Percentiles rank a stretch among this genome's conserved stretches.
Evolutionary conservation across 2,113 vertebrate species (phyloP).

Genomic region (Apodemus speciosus): DNA sequence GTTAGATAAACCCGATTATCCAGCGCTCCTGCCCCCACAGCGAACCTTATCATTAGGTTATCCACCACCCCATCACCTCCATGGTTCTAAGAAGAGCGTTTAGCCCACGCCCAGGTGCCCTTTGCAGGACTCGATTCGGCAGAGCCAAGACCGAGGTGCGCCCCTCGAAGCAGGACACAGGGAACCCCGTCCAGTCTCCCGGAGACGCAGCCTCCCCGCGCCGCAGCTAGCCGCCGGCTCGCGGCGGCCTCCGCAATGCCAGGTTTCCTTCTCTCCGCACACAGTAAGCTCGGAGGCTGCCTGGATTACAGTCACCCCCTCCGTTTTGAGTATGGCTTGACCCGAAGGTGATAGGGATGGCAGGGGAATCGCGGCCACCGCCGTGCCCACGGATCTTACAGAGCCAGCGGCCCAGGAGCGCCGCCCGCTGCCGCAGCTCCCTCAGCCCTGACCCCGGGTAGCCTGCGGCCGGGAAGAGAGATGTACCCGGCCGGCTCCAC

Average conservation of each 20-base stretch:
- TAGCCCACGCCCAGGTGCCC: neutral
- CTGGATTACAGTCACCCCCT: neutral
- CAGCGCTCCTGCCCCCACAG: neutral
- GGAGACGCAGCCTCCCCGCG: slow-evolving; percentile 8
- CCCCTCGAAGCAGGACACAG: neutral
- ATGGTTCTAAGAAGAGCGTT: neutral
- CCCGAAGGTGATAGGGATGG: neutral
- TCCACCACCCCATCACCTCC: neutral
- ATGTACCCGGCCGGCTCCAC: slow-evolving; percentile 11
- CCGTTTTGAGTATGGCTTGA: neutral
- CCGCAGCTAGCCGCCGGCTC: neutral
- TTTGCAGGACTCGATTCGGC: neutral
- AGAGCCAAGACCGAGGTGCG: neutral
- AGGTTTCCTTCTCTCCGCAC: neutral
- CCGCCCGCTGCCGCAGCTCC: neutral
- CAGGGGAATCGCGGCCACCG: neutral
- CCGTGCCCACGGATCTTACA: neutral
- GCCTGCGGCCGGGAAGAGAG: neutral
- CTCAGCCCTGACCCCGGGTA: neutral
- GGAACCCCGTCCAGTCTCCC: neutral
- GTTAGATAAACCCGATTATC: slow-evolving; percentile 59
- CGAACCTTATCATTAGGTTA: slow-evolving; percentile 19
- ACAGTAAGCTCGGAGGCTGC: slow-evolving; percentile 17
- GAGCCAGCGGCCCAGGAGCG: neutral
- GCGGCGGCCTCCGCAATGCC: slow-evolving; percentile 1